Conservation (phyloP, 2,888 invertebrate genomes). For the Phalera bucephala region DNA sequence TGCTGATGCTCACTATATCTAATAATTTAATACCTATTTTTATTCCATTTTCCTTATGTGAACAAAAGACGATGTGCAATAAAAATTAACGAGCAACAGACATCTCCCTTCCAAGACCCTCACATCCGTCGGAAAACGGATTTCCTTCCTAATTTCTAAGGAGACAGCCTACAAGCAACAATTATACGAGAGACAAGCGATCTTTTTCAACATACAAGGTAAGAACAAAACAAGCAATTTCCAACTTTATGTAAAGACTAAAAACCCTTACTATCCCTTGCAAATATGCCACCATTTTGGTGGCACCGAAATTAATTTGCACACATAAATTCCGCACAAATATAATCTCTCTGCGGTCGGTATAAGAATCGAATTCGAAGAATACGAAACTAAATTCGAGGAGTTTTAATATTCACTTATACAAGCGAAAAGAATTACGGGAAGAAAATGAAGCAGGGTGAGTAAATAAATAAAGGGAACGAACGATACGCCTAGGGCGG, state of each 20-base stretch:
- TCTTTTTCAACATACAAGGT: conserved; percentile 12
- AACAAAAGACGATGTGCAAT: conserved; percentile 54
- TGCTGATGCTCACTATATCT: too few relatives aligned
- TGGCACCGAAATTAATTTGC: conserved; percentile 59
- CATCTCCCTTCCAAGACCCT: conserved; percentile 42
- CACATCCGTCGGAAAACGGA: conserved; percentile 76
- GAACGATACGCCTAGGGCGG: conserved; percentile 39
- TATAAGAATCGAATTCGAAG: conserved; percentile 36
- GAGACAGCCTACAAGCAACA: conserved; percentile 79
- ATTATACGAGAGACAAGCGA: conserved; percentile 68
- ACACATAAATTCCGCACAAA: conserved; percentile 23
- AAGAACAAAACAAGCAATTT: conserved; percentile 32
- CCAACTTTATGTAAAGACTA: conserved; percentile 35
- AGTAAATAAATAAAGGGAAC: conserved; percentile 72
- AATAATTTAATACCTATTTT: too few relatives aligned
- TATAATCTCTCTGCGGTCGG: conserved; percentile 34
- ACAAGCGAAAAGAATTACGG: conserved; percentile 78
- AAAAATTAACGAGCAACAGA: conserved; percentile 60
- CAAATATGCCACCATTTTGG: conserved; percentile 29
- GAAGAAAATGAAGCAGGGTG: conserved; percentile 75
- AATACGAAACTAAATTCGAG: conserved; percentile 57
- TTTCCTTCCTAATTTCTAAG: conserved; percentile 76
- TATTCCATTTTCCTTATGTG: too few relatives aligned
- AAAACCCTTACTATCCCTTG: conserved; percentile 36
- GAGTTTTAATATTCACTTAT: conserved; percentile 77